Conservation (phyloP, 2,888 invertebrate genomes). For the Apamea crenata region DNA sequence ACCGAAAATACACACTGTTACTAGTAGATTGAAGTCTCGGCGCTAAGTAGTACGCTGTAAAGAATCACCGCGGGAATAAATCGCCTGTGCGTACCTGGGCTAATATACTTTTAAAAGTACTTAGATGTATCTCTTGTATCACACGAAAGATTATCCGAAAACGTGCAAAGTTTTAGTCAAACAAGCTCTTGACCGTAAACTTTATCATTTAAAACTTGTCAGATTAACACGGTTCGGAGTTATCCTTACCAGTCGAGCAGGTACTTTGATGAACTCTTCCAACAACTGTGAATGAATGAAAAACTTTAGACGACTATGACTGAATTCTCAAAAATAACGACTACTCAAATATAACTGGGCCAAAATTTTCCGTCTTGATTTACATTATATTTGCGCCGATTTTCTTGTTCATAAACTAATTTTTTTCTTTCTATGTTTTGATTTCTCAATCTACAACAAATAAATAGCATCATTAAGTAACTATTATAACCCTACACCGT, state of each 20-base stretch:
- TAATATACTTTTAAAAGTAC: background rate
- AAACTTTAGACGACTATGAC: background rate
- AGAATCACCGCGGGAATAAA: no score
- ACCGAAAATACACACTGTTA: no score
- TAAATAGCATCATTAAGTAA: background rate
- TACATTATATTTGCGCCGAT: no score
- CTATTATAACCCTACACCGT: background rate
- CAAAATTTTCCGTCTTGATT: no score
- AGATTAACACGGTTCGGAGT: background rate
- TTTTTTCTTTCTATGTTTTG: no score
- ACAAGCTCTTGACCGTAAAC: background rate
- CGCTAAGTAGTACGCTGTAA: no score
- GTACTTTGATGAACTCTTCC: conserved; percentile 14
- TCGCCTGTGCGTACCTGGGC: no score
- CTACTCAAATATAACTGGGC: no score
- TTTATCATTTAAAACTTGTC: conserved; percentile 24
- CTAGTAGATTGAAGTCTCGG: no score
- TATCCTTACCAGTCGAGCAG: background rate
- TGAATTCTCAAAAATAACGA: background rate
- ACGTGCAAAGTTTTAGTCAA: background rate
- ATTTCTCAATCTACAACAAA: background rate
- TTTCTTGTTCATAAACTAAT: no score
- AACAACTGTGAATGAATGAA: conserved; percentile 1
- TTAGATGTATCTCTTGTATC: background rate
- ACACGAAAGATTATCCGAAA: background rate